These are phyloP conservation scores for Iguana delicatissima DNA, from an alignment of 2,797 vertebrate genomes.

Conservation along the genomic window DNA sequence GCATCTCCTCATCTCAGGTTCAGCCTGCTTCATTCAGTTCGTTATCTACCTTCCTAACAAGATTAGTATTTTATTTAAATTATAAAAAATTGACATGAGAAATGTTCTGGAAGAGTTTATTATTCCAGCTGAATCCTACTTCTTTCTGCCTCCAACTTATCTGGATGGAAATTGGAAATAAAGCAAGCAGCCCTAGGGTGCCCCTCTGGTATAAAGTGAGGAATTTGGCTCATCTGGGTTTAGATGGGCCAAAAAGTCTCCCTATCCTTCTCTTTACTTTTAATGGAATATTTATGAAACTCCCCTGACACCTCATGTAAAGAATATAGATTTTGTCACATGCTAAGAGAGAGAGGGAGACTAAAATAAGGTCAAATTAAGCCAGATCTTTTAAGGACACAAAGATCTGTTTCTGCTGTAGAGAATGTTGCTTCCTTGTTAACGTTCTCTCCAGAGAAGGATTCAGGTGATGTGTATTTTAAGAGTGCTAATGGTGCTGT, in stretches of 20 bases:
- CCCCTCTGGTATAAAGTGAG: not conserved
- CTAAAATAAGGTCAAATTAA: slow-evolving; percentile 33
- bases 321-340: not conserved
- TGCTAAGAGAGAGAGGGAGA: not conserved
- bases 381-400: slow-evolving; percentile 1
- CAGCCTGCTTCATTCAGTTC: slow-evolving; percentile 30
- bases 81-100: slow-evolving; percentile 35
- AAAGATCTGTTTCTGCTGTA: slow-evolving; percentile 18
- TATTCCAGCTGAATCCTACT: not conserved
- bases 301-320: slow-evolving; percentile 1
- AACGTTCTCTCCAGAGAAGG: not conserved
- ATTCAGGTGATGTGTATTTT: slow-evolving; percentile 11
- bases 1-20: slow-evolving; percentile 22
- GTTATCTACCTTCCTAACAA: slow-evolving; percentile 41
- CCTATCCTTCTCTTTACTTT: not conserved
- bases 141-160: not conserved
- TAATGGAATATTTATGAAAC: not conserved
- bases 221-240: not conserved
- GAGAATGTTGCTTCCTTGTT: slow-evolving; percentile 16
- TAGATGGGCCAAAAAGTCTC: not conserved
- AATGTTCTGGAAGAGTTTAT: slow-evolving; percentile 43
- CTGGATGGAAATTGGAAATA: slow-evolving; percentile 30
- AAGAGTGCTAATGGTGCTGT: slow-evolving; percentile 5
- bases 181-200: slow-evolving; percentile 9
- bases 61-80: slow-evolving; percentile 49